Conservation (phyloP, 2,113 vertebrate species). For the Hypanus sabinus region DNA sequence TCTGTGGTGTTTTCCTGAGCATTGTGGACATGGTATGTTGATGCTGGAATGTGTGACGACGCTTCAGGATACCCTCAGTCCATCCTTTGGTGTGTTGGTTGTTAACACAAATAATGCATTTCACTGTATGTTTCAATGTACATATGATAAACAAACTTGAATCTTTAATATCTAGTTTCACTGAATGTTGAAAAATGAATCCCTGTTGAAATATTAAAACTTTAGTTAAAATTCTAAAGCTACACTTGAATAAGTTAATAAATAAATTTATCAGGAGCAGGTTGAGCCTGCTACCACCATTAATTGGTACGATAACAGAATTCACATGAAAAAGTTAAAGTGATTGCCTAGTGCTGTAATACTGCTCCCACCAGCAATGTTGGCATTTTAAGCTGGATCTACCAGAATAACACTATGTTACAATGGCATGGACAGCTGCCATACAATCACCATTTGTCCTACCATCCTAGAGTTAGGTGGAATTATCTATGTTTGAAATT, state of each 20-base stretch:
- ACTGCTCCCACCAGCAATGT: background rate
- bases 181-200: background rate
- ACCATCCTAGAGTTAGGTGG: background rate
- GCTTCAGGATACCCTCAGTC: no score
- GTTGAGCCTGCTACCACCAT: background rate
- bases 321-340: background rate
- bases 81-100: no score
- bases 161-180: background rate
- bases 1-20: no score
- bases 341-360: background rate
- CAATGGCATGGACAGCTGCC: background rate
- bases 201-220: background rate
- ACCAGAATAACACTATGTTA: background rate
- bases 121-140: no score
- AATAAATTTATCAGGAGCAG: no score
- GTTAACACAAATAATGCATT: no score
- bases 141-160: no score
- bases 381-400: background rate
- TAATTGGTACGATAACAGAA: background rate
- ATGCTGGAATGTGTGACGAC: no score
- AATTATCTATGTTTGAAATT: background rate
- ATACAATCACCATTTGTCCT: background rate
- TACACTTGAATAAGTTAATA: background rate
- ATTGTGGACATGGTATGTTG: no score
- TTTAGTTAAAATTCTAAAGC: background rate